Evolutionary conservation across 2,888 invertebrate genomes (phyloP).

Genomic region (Campoplex capitator): DNA sequence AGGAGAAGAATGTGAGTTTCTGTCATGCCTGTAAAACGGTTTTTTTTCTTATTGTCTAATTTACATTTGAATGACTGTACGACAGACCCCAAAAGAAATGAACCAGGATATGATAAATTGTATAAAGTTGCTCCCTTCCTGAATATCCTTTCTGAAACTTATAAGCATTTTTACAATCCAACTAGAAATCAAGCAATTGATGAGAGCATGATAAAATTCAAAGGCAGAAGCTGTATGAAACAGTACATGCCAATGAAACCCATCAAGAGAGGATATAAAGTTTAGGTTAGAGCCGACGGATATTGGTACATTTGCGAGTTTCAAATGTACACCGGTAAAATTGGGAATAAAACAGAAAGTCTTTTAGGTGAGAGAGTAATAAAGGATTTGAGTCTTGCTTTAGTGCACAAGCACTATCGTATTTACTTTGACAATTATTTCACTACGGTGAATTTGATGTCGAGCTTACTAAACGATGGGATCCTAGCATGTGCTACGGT

Average conservation of each 20-base stretch:
- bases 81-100: conserved; percentile 38
- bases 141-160: no score
- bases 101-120: no score
- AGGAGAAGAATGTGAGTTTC: no score
- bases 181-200: conserved; percentile 57
- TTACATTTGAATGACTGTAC: conserved; percentile 54
- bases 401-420: conserved; percentile 51
- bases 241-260: conserved; percentile 56
- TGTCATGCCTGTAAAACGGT: no score
- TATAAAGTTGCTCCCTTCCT: no score
- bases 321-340: conserved; percentile 76
- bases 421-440: conserved; percentile 63
- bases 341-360: conserved; percentile 67
- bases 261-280: conserved; percentile 55
- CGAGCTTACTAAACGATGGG: no score
- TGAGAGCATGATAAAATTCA: conserved; percentile 74
- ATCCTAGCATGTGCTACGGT: conserved; percentile 4
- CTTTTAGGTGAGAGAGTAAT: conserved; percentile 74
- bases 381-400: conserved; percentile 67
- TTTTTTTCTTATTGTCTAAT: no score
- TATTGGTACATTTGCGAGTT: conserved; percentile 63
- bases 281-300: conserved; percentile 44
- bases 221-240: conserved; percentile 50
- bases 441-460: no score
- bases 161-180: not conserved